Conservation (phyloP, 2,113 vertebrate genomes). For the Xyliphius kryptos region DNA sequence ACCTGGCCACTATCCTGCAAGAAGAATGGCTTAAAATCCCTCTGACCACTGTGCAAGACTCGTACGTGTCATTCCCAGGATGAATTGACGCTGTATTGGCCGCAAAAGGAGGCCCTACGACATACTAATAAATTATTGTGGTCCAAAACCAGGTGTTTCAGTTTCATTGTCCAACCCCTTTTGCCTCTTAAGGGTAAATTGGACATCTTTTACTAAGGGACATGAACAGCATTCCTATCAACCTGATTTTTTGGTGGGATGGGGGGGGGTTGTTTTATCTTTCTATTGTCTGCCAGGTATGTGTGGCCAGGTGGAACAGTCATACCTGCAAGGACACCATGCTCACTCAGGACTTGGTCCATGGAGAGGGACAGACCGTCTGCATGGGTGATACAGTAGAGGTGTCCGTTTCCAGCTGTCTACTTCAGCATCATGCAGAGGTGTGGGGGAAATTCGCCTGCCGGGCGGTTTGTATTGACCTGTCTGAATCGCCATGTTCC, state of each 20-base stretch:
- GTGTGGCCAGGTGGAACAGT: slow-evolving; percentile 74
- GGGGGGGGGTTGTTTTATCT: not conserved
- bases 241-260: not conserved
- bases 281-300: slow-evolving; percentile 59
- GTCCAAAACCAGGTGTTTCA: no score
- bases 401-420: slow-evolving; percentile 71
- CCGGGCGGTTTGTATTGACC: not conserved
- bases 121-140: no score
- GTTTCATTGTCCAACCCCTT: no score
- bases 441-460: slow-evolving; percentile 66
- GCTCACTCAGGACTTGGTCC: slow-evolving; percentile 68
- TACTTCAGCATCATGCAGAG: slow-evolving; percentile 66
- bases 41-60: no score
- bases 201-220: no score
- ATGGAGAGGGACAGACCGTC: slow-evolving; percentile 67
- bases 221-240: no score
- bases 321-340: slow-evolving; percentile 56
- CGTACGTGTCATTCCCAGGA: no score
- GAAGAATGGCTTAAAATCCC: no score
- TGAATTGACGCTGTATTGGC: no score
- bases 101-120: no score
- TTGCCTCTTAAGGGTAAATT: no score
- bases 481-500: slow-evolving; percentile 1
- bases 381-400: slow-evolving; percentile 73
- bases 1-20: no score